phyloP scores from a whole-genome alignment of 2,797 vertebrate genomes.

The Hipposideros larvatus region DNA sequence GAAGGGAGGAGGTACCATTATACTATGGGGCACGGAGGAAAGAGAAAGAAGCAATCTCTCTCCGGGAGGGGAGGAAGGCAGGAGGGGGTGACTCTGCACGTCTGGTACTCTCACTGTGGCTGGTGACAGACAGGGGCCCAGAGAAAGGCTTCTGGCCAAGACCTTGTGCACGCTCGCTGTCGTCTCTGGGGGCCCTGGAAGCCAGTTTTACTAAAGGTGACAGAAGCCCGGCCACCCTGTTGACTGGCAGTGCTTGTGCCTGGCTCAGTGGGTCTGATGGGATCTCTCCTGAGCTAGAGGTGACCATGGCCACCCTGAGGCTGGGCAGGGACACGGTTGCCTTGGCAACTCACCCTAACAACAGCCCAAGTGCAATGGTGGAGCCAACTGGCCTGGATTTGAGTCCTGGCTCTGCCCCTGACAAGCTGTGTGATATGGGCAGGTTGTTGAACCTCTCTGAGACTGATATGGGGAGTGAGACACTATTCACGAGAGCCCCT shows the following conservation, averaged over 20 bases:
- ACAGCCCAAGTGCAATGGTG: neutral
- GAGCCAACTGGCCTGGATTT: neutral
- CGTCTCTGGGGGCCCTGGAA: no score
- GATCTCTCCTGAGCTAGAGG: neutral
- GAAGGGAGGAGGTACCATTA: neutral
- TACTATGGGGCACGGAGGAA: neutral
- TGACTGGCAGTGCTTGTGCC: neutral
- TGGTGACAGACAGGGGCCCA: neutral
- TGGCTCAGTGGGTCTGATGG: neutral
- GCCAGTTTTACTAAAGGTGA: neutral
- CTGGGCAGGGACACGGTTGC: neutral
- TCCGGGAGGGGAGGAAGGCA: neutral
- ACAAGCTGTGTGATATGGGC: neutral
- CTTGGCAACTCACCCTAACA: neutral
- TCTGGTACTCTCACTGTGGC: neutral
- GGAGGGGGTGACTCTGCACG: neutral
- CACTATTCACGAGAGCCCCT: accelerated
- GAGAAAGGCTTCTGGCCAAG: neutral
- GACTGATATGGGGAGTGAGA: accelerated
- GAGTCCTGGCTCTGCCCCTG: neutral
- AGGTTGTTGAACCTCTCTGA: neutral
- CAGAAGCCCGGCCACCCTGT: neutral
- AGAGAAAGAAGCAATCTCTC: neutral
- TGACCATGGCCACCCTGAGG: neutral
- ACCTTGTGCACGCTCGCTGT: accelerated